Percentiles rank a stretch among this genome's conserved stretches.
phyloP scores from a whole-genome alignment of 1,140 invertebrate species.

The Archegozetes longisetosus region DNA sequence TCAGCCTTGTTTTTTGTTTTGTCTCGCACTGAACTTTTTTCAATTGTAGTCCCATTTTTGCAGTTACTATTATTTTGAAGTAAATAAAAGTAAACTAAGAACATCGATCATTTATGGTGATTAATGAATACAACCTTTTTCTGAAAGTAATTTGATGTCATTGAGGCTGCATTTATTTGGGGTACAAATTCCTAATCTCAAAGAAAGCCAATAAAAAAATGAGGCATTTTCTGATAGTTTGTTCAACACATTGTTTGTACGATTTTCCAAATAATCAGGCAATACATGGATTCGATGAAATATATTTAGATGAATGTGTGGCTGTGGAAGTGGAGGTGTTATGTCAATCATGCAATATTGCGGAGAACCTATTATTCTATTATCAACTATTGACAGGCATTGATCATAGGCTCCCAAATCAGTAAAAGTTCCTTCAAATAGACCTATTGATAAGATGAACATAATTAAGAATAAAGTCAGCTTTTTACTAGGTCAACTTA shows the following conservation, averaged over 20 bases:
- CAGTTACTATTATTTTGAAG: neutral
- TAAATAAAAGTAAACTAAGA: neutral
- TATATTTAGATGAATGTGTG: conserved; percentile 1
- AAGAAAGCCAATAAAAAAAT: neutral
- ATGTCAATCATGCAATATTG: conserved; percentile 9
- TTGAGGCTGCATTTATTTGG: neutral
- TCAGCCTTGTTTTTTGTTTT: neutral
- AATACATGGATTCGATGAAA: neutral
- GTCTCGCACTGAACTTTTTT: neutral
- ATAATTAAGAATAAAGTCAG: no score
- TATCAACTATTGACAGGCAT: conserved; percentile 6
- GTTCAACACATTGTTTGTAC: neutral
- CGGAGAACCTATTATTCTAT: neutral
- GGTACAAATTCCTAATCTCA: neutral
- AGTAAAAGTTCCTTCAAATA: conserved; percentile 18
- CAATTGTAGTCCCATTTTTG: neutral
- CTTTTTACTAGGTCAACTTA: no score
- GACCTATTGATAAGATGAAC: conserved; percentile 12
- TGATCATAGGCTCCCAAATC: conserved; percentile 20
- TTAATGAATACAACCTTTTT: neutral
- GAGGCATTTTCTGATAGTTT: neutral
- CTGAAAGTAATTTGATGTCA: neutral
- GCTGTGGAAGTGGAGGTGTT: neutral
- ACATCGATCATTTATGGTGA: neutral
- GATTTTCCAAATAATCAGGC: neutral